These are phyloP conservation scores for Panthera tigris DNA, from an alignment of 2,113 vertebrate genomes.

Conservation along the genomic window DNA sequence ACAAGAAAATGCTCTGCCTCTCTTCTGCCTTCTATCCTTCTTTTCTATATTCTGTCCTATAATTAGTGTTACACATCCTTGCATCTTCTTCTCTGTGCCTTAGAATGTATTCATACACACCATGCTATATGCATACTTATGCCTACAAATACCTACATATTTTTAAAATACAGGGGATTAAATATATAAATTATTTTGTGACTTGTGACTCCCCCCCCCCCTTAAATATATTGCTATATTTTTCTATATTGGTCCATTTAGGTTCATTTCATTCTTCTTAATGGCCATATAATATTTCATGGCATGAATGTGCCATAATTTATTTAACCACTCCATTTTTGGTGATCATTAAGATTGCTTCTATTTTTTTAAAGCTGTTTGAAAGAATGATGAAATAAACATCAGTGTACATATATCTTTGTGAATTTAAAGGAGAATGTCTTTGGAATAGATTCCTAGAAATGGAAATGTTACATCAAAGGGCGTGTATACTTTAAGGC, in stretches of 20 bases:
- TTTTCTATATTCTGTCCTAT: neutral
- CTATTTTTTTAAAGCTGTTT: neutral
- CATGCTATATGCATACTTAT: neutral
- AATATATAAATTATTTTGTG: neutral
- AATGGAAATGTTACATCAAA: neutral
- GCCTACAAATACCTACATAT: neutral
- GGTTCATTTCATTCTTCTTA: neutral
- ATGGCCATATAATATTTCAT: neutral
- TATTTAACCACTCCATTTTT: neutral
- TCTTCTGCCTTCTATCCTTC: neutral
- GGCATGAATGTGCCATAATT: neutral
- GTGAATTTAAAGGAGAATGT: neutral
- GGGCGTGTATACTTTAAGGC: neutral
- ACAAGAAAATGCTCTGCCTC: neutral
- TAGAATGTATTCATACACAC: neutral
- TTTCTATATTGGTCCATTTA: neutral
- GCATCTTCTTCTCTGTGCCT: neutral
- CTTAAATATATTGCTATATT: neutral
- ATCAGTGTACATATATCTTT: neutral
- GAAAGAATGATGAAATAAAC: neutral
- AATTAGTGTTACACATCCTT: neutral
- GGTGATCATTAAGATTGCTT: neutral
- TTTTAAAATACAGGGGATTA: neutral
- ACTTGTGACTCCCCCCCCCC: neutral
- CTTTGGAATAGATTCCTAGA: neutral